Percentiles rank a stretch among this genome's conserved stretches.
These are phyloP conservation scores for Gorsachius goisagi DNA, from an alignment of 2,113 vertebrate species.

Conservation along the genomic window DNA sequence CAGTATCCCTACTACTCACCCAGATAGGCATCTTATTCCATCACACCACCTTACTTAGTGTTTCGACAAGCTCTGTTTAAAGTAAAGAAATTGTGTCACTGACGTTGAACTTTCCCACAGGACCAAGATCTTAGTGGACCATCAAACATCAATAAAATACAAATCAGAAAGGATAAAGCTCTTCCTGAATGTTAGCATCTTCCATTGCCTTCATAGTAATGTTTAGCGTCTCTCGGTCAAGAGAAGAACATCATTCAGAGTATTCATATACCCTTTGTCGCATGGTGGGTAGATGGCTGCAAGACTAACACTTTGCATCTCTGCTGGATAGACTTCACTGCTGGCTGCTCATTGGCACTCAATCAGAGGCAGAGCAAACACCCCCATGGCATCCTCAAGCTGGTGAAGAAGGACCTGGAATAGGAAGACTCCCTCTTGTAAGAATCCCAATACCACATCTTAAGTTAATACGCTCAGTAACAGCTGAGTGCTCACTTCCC, in stretches of 20 bases:
- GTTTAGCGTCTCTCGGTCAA: not conserved
- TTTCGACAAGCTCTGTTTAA: not conserved
- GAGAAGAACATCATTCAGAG: not conserved
- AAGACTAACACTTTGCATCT: not conserved
- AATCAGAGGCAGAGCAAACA: not conserved
- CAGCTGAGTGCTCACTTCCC: not conserved
- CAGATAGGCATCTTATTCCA: not conserved
- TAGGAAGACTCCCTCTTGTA: not conserved
- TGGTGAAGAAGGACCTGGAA: not conserved
- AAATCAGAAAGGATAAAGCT: not conserved
- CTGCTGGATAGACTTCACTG: not conserved
- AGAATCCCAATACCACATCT: not conserved
- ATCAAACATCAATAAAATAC: not conserved
- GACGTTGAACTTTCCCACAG: not conserved
- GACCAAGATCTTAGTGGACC: not conserved
- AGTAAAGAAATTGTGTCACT: not conserved
- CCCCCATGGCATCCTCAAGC: not conserved
- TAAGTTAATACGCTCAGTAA: not conserved
- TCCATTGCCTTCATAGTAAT: fast-evolving
- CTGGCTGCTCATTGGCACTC: not conserved
- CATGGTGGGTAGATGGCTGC: not conserved
- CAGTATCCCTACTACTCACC: not conserved
- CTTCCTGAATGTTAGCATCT: not conserved
- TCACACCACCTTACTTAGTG: not conserved
- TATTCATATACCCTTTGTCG: not conserved